Evolutionary conservation across 1,140 invertebrate genomes (phyloP), one percentile per base, ranked within the genome.

Genomic region (Euborellia annulipes): DNA sequence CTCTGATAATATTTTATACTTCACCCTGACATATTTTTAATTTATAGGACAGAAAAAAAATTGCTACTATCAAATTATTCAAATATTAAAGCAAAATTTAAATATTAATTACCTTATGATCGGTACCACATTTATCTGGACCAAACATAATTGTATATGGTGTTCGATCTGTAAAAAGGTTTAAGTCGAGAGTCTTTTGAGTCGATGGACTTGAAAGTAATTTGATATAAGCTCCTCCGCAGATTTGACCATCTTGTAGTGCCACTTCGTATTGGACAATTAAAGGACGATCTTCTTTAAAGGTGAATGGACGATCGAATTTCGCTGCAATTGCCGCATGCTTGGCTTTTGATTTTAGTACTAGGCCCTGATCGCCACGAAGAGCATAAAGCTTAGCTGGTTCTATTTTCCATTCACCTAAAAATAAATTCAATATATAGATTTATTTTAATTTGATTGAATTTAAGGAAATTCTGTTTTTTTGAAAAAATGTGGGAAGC

Each of bases 111-210:
- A 81, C 76, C 66, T 97, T 96, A 55, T 85, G 77, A 63, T 94
- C 88, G 58, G 82, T 88, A 45, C 94, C 94, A 70, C 95, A 99
- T 65, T 98, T 98, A 68, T 98, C 95, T 8, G 95, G 95, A 2
- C 94, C 95, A 70, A 98, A 98, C 95, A 98, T 98, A 55, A 98
- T 91, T 2, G 88, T 88, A 64, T 96, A 98, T 0, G 91, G 85
- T 8, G 93, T 93, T 67, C 95, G 93, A 66, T 98, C 92, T 62
- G 90, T 76, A 62, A 98, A 94, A 50, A 80, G 69, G 45, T 74
- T 79, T 19, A 96, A 69, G 62, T 92, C 78, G 16, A 75, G 62
- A 34, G 76, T 73, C 36, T 77, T 70, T 30, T 69, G 59, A 44
- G 75, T 74, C 3, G 74, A 61, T 27, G 23, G 23, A 27, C 23